Conservation (phyloP, 2,113 vertebrate genomes). For the Thinocorus orbignyianus region DNA sequence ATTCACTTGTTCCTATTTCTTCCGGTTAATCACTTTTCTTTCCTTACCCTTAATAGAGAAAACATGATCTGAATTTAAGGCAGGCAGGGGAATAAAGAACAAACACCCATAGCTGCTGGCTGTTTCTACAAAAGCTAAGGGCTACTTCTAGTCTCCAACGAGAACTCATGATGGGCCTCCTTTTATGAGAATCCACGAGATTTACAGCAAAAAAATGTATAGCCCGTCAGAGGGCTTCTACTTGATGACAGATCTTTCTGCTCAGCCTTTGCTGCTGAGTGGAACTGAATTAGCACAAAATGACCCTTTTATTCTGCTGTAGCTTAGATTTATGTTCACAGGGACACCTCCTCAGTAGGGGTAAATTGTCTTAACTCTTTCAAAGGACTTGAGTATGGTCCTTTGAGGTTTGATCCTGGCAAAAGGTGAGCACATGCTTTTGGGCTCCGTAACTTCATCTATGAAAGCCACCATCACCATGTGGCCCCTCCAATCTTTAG, state of each 20-base stretch:
- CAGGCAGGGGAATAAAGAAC: neutral
- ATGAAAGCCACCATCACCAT: neutral
- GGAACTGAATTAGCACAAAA: slow-evolving; percentile 33
- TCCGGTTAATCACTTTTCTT: neutral
- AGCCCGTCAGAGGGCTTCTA: neutral
- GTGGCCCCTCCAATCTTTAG: neutral
- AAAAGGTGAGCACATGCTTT: neutral
- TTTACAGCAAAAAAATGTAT: neutral
- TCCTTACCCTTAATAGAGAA: neutral
- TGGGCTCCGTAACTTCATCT: neutral
- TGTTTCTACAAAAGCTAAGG: neutral
- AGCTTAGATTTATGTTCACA: slow-evolving; percentile 1
- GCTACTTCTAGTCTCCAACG: neutral
- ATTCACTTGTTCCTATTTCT: neutral
- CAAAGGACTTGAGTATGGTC: neutral
- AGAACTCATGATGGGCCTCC: neutral
- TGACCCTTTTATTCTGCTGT: neutral
- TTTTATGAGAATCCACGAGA: neutral
- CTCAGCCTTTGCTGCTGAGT: slow-evolving; percentile 34
- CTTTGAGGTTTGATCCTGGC: neutral
- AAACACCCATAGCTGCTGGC: neutral
- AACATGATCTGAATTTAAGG: neutral
- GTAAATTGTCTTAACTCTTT: slow-evolving; percentile 22
- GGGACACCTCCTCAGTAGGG: neutral
- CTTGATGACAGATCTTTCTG: slow-evolving; percentile 42